Evolutionary conservation across 2,113 vertebrate genomes (phyloP).

Genomic region (Podarcis raffonei): DNA sequence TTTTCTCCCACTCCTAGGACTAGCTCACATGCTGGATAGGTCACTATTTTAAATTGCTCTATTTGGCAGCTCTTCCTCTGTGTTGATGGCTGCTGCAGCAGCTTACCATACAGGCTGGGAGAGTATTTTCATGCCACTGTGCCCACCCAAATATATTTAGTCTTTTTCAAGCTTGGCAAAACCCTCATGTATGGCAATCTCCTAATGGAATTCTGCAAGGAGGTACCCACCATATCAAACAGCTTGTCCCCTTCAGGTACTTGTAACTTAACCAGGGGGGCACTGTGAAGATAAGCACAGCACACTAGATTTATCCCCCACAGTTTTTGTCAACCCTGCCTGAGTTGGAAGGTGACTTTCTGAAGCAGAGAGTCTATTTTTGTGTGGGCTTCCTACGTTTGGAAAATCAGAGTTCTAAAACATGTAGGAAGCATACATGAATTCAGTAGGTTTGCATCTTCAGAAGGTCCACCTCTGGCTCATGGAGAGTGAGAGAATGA

Average conservation of each 20-base stretch:
- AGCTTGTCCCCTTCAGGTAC: not conserved
- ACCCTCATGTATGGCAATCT: not conserved
- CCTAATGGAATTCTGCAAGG: not conserved
- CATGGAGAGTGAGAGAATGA: too few species aligned
- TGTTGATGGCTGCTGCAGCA: not conserved
- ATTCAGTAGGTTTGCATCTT: not conserved
- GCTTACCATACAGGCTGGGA: not conserved
- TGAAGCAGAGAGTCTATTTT: not conserved
- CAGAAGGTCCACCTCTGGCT: not conserved
- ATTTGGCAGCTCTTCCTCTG: not conserved
- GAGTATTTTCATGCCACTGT: not conserved
- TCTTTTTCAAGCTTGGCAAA: not conserved
- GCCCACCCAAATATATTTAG: not conserved
- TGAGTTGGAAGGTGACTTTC: too few species aligned
- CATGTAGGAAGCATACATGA: not conserved
- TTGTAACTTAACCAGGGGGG: not conserved
- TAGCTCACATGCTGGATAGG: not conserved
- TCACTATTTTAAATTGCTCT: not conserved
- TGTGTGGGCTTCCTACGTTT: not conserved
- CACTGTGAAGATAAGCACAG: too few species aligned
- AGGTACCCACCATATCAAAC: not conserved
- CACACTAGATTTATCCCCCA: too few species aligned
- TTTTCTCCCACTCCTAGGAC: not conserved
- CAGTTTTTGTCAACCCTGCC: too few species aligned
- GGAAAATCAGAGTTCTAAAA: not conserved